These are phyloP conservation scores for Melanargia galathea DNA, from an alignment of 2,888 invertebrate genomes.

Conservation along the genomic window DNA sequence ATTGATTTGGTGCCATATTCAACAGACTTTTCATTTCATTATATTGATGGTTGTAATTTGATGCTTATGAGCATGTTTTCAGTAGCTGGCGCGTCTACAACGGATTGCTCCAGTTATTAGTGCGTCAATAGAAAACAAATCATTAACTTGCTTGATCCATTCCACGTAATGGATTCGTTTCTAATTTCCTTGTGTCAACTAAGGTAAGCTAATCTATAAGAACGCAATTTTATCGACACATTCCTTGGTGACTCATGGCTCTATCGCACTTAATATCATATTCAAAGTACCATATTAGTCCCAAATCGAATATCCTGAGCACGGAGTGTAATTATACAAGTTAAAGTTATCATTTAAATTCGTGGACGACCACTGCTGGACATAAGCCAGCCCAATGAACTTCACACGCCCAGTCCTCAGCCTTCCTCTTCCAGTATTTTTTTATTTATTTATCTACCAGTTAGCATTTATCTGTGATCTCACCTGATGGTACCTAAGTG, in stretches of 20 bases:
- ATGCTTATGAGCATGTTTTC: background rate
- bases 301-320: too few relatives aligned
- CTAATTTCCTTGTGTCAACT: conserved; percentile 1
- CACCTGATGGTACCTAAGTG: too few relatives aligned
- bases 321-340: too few relatives aligned
- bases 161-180: background rate
- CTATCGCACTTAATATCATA: background rate
- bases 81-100: background rate
- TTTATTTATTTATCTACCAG: too few relatives aligned
- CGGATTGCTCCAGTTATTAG: background rate
- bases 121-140: background rate
- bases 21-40: background rate
- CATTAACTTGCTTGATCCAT: background rate
- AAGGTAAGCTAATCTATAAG: background rate
- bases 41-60: too few relatives aligned
- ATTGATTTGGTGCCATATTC: background rate
- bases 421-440: too few relatives aligned
- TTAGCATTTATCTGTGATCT: too few relatives aligned
- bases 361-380: too few relatives aligned
- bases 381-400: too few relatives aligned
- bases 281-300: too few relatives aligned
- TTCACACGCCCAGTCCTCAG: too few relatives aligned
- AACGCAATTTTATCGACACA: background rate
- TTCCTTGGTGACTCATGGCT: background rate
- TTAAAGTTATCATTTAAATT: too few relatives aligned